Percentiles rank a stretch among this genome's conserved stretches.
These are phyloP conservation scores for Aurelia sp. DNA, from an alignment of 30 jellyfish, hydroid and myxozoan genomes.

Conservation along the genomic window DNA sequence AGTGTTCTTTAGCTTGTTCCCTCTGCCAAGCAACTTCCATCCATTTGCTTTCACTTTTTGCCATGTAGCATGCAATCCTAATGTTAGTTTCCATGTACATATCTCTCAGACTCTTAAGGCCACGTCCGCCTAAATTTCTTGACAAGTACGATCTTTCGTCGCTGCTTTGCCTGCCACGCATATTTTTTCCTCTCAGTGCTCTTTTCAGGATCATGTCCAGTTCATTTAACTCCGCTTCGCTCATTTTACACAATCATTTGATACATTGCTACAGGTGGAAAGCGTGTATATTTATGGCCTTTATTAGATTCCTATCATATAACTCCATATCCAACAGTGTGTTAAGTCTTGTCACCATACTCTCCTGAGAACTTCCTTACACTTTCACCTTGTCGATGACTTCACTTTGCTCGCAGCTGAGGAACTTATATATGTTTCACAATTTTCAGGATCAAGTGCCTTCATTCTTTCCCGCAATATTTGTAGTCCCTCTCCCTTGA, in stretches of 20 bases:
- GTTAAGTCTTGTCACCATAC: background rate
- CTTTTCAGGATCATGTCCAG: background rate
- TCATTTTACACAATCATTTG: background rate
- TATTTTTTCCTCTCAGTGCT: background rate
- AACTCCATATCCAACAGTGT: background rate
- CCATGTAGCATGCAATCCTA: slow-evolving; percentile 10
- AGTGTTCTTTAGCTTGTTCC: no score
- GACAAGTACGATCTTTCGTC: background rate
- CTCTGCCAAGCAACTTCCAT: no score
- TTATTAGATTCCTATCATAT: background rate
- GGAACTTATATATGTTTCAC: background rate
- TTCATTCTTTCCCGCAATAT: background rate
- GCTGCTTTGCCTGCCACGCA: slow-evolving; percentile 11
- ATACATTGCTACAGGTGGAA: background rate
- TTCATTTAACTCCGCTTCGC: background rate
- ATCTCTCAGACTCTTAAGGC: slow-evolving; percentile 3
- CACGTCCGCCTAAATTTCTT: slow-evolving; percentile 9
- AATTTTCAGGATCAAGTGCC: background rate
- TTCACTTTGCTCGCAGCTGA: background rate
- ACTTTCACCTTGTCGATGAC: background rate
- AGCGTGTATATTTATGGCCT: background rate
- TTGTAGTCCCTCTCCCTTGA: no score
- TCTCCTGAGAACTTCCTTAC: background rate
- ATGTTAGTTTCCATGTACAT: background rate
- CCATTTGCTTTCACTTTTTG: slow-evolving; percentile 18